A percentile compares a stretch with the other conserved stretches of the same genome.
Evolutionary conservation across 2,888 invertebrate genomes (phyloP).

Genomic region (Fragum fragum): DNA sequence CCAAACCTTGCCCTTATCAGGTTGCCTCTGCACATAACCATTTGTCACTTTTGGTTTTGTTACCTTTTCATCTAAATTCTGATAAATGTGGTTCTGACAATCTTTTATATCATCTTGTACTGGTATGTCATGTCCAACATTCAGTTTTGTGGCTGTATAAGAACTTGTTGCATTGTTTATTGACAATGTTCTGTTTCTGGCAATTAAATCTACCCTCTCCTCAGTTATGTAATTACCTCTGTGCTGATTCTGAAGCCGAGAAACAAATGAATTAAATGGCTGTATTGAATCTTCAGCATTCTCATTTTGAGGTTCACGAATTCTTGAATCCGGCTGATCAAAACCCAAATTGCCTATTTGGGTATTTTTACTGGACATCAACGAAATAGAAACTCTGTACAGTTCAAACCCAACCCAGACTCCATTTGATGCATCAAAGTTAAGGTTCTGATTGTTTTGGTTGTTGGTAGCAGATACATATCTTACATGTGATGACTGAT

Average conservation of each 20-base stretch:
- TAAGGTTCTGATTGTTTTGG: slow-evolving; percentile 31
- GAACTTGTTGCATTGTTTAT: not conserved
- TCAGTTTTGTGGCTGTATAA: not conserved
- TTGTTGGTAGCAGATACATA: slow-evolving; percentile 24
- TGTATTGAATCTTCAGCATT: slow-evolving; percentile 27
- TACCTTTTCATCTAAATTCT: not conserved
- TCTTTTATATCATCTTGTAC: not conserved
- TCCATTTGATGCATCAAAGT: slow-evolving; percentile 3
- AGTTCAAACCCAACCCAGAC: slow-evolving; percentile 45
- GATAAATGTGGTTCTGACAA: not conserved
- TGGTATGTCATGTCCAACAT: not conserved
- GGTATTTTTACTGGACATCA: not conserved
- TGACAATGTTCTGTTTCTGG: not conserved
- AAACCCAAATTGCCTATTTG: not conserved
- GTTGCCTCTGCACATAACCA: not conserved
- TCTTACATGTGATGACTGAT: not conserved
- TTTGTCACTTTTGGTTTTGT: not conserved
- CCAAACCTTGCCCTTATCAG: not conserved
- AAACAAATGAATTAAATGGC: slow-evolving; percentile 15
- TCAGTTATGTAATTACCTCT: not conserved
- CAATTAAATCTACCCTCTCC: not conserved
- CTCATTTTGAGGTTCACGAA: slow-evolving; percentile 38
- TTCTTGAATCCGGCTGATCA: slow-evolving; percentile 28
- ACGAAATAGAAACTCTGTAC: slow-evolving; percentile 33
- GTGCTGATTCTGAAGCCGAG: not conserved